Evolutionary conservation across 2,888 invertebrate genomes (phyloP).

Genomic region (Trimorus sp.): DNA sequence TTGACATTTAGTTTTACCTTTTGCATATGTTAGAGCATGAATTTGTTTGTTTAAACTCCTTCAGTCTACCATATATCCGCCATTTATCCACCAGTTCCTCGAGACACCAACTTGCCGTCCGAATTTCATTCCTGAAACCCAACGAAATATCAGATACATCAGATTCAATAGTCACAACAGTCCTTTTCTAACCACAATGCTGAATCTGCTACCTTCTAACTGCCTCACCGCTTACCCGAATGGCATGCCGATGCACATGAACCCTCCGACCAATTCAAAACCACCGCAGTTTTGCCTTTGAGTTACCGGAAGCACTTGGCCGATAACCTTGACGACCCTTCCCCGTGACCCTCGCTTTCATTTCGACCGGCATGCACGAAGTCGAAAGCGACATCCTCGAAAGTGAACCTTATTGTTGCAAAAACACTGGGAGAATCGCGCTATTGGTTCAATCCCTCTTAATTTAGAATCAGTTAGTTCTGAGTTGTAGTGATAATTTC

Average conservation of each 20-base stretch:
- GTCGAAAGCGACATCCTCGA: slow-evolving; percentile 35
- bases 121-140: background rate
- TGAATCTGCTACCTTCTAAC: slow-evolving; percentile 71
- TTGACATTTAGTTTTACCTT: slow-evolving; percentile 81
- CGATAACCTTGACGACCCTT: slow-evolving; percentile 14
- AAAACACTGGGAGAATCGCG: background rate
- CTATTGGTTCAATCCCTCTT: background rate
- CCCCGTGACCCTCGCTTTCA: slow-evolving; percentile 41
- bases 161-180: slow-evolving; percentile 5
- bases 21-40: slow-evolving; percentile 82
- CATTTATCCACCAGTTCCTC: slow-evolving; percentile 8
- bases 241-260: slow-evolving; percentile 80
- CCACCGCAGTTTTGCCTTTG: slow-evolving; percentile 6
- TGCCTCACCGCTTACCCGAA: slow-evolving; percentile 72
- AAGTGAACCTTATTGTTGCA: too few relatives aligned
- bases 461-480: slow-evolving; percentile 13
- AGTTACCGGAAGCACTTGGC: slow-evolving; percentile 11
- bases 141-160: background rate
- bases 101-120: background rate
- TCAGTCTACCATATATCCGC: slow-evolving; percentile 67
- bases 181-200: slow-evolving; percentile 54
- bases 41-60: slow-evolving; percentile 79
- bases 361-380: slow-evolving; percentile 43
- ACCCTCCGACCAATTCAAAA: slow-evolving; percentile 60
- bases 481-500: too few relatives aligned